Evolutionary conservation across 2,888 invertebrate species (phyloP).

Genomic region (Caprella mutica): DNA sequence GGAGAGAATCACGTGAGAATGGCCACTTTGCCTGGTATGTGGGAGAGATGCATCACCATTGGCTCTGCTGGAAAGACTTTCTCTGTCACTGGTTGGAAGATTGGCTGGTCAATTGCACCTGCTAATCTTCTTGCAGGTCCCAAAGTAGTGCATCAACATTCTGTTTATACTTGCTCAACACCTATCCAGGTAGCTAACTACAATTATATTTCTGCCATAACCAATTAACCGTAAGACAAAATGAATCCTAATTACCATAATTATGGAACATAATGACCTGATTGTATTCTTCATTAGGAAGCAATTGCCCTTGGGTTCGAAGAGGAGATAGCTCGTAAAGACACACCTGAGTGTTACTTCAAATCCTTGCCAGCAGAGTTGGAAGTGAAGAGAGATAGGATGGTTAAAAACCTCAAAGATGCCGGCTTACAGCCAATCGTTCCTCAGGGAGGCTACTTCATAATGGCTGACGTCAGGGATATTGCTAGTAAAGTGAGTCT

Average conservation of each 20-base stretch:
- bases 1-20: constrained; percentile 76
- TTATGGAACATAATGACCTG: neutral
- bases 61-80: constrained; percentile 98
- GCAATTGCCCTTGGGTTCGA: constrained; percentile 85
- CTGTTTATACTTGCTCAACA: constrained; percentile 79
- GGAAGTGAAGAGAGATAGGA: constrained; percentile 62
- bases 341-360: constrained; percentile 71
- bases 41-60: constrained; percentile 91
- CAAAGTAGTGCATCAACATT: constrained; percentile 73
- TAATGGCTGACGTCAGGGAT: constrained; percentile 82
- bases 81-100: constrained; percentile 94
- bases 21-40: constrained; percentile 89
- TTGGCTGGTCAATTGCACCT: constrained; percentile 93
- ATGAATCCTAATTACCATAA: neutral
- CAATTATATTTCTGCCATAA: neutral
- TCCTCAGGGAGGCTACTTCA: constrained; percentile 95
- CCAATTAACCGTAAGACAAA: neutral
- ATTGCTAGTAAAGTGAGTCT: constrained; percentile 47
- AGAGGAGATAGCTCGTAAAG: constrained; percentile 58
- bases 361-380: constrained; percentile 61
- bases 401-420: constrained; percentile 52
- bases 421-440: constrained; percentile 80
- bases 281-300: constrained; percentile 50
- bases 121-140: constrained; percentile 46
- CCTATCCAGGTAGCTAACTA: constrained; percentile 56